A percentile compares a stretch with the other conserved stretches of the same genome.
phyloP scores from a whole-genome alignment of 2,888 invertebrate genomes.

The Calliopum simillimum region DNA sequence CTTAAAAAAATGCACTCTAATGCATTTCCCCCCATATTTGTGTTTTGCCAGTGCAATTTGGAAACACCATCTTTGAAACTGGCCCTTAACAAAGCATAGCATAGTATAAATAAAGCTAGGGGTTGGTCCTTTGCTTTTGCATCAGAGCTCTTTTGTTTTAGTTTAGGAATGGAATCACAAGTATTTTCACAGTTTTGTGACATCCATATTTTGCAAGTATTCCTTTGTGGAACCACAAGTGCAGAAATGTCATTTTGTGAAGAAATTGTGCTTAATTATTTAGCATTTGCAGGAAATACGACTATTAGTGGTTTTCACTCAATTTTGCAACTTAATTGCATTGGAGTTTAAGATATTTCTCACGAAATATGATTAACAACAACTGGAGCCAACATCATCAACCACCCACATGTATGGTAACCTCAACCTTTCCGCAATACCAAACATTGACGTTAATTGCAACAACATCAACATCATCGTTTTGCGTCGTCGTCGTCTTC shows the following conservation, averaged over 20 bases:
- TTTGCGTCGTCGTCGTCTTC: not conserved
- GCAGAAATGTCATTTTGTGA: no score
- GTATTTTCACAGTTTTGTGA: no score
- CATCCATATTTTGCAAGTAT: no score
- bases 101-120: not conserved
- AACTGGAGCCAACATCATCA: not conserved
- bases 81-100: not conserved
- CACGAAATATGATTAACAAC: not conserved
- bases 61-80: not conserved
- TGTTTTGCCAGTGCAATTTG: not conserved
- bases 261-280: no score
- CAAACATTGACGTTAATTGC: not conserved
- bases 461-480: slow-evolving; percentile 3
- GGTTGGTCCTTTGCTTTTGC: not conserved
- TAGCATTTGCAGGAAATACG: no score
- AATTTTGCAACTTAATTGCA: no score
- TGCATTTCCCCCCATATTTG: not conserved
- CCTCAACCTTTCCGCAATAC: no score
- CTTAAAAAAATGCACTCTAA: slow-evolving; percentile 16
- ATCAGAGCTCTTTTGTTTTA: no score
- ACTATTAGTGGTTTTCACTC: no score
- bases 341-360: no score
- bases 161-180: no score
- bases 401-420: not conserved
- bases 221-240: no score